A percentile compares a stretch with the other conserved stretches of the same genome.
Evolutionary conservation across 2,113 vertebrate genomes (phyloP).

Genomic region (Osmerus mordax): DNA sequence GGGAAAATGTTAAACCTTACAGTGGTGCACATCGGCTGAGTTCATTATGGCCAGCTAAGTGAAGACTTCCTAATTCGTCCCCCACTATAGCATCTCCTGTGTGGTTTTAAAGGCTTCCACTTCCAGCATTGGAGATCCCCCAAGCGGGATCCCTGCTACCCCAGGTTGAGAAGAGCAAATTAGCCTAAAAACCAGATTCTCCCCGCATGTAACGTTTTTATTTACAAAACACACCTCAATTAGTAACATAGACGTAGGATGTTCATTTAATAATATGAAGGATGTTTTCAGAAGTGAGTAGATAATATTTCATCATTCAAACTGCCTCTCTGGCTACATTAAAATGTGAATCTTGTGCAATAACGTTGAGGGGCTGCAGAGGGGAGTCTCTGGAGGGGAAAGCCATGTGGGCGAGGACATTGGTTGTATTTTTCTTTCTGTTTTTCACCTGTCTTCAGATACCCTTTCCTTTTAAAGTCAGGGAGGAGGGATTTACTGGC

Average conservation of each 20-base stretch:
- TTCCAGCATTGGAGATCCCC: constrained; percentile 10
- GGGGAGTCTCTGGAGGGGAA: constrained; percentile 49
- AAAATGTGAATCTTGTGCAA: constrained; percentile 54
- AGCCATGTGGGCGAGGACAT: constrained; percentile 40
- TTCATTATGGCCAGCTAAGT: constrained; percentile 67
- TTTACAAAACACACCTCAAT: constrained; percentile 44
- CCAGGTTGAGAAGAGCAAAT: constrained; percentile 40
- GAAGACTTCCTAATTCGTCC: constrained; percentile 64
- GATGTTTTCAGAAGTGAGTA: constrained; percentile 44
- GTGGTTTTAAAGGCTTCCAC: constrained; percentile 31
- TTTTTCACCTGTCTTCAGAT: constrained; percentile 93
- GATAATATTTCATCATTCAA: constrained; percentile 56
- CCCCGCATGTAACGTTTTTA: constrained; percentile 18
- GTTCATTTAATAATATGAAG: constrained; percentile 51
- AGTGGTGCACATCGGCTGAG: constrained; percentile 60
- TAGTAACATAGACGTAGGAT: constrained; percentile 21
- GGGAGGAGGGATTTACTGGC: constrained; percentile 86
- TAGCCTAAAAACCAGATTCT: constrained; percentile 38
- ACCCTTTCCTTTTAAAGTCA: constrained; percentile 85
- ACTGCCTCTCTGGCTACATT: constrained; percentile 63
- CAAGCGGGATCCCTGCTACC: constrained; percentile 23
- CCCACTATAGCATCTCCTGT: constrained; percentile 40
- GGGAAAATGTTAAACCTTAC: constrained; percentile 58
- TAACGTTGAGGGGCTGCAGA: constrained; percentile 52
- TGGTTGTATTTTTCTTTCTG: constrained; percentile 74